A percentile compares a stretch with the other conserved stretches of the same genome.
phyloP scores from a whole-genome alignment of 2,113 vertebrate species.

The Vidua macroura region DNA sequence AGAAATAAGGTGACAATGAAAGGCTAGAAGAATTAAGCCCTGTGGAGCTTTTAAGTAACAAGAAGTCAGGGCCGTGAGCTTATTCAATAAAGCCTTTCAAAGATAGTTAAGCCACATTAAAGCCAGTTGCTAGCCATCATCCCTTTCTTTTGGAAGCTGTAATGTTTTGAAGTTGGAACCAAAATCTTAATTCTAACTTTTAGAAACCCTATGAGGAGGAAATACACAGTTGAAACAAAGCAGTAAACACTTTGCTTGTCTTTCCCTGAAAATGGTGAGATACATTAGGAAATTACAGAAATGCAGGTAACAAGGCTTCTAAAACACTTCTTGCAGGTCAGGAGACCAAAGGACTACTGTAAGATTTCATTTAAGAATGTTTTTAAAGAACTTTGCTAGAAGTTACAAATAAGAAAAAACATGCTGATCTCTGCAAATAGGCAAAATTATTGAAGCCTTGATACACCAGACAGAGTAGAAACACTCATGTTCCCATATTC shows the following conservation, averaged over 20 bases:
- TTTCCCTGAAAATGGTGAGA: neutral
- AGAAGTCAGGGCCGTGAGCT: neutral
- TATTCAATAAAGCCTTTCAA: neutral
- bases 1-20: slow-evolving; percentile 18
- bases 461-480: neutral
- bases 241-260: neutral
- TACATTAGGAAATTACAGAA: neutral
- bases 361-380: neutral
- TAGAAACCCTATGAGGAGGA: neutral
- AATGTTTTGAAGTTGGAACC: neutral
- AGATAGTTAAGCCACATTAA: neutral
- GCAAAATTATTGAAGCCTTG: neutral
- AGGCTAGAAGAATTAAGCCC: slow-evolving; percentile 12
- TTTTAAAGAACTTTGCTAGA: neutral
- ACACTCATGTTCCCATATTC: neutral
- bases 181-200: neutral
- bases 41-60: slow-evolving; percentile 17
- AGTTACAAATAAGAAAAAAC: neutral
- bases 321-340: neutral
- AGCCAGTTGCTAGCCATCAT: neutral
- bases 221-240: neutral
- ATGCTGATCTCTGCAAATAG: neutral
- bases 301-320: neutral
- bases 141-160: neutral
- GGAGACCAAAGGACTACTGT: neutral